Evolutionary conservation across 1,140 invertebrate species (phyloP), one percentile per base, ranked within the genome.

Genomic region (Drosophila nasuta): DNA sequence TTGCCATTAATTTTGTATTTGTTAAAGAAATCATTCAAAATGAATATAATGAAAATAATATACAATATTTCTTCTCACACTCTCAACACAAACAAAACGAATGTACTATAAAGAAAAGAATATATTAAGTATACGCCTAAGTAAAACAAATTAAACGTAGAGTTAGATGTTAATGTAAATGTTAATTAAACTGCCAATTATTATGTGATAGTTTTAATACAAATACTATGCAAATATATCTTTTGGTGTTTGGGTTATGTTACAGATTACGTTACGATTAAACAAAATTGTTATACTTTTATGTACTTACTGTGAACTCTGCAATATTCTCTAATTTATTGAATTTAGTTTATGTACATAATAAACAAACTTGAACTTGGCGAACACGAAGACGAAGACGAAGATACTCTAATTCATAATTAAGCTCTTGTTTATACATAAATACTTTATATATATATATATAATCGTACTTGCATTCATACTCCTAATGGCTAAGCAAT

Each of bases 241-340:
- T 81, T 75, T 60, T 71, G 85, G 85, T 89, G 85, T 89, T 89
- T 89, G 85, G 85, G 85, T 85, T 79, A 76, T 69, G 81, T 89
- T 85, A 69, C 58, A 80, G 7, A 38, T 10, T 17, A 17, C 15
- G 64, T 75, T 75, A 79, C 20, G 67, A 45, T 45, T 58, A 25
- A 45, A 25, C 17, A 20, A 58, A 65, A 54, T 72, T 72, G 60
- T 76, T 75, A 75, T 41, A 89, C 20, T 25, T 25, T 25, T 25
- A 25, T 25, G 20, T 25, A 25, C 20, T 25, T 25, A 25, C 81
- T 88, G 79, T 80, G 73, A 80, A 83, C 63, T 80, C 73, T 87
- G 83, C 80, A 87, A 88, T 87, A 83, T 85, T 82, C 77, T 80
- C 70, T 88, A 85, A 89, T 89, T 89, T 89, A 89, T 90, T 89